These are phyloP conservation scores for Sarcophaga peregrina DNA, from an alignment of 1,140 invertebrate genomes.

Conservation along the genomic window DNA sequence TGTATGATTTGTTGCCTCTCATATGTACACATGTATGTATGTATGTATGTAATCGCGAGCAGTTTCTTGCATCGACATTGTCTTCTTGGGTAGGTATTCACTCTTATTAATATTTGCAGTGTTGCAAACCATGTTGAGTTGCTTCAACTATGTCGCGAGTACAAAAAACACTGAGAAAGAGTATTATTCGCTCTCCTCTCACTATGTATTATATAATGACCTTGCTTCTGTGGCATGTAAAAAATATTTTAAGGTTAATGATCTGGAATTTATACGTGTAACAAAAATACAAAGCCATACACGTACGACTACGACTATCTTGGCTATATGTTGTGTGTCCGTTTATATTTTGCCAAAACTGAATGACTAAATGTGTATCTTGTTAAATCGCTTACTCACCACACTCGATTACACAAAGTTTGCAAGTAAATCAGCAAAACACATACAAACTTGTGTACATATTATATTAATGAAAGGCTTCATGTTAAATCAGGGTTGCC, in stretches of 20 bases:
- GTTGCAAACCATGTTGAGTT: no score
- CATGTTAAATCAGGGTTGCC: not conserved
- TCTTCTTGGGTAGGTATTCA: no score
- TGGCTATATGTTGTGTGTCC: no score
- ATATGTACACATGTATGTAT: not conserved
- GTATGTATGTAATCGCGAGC: not conserved
- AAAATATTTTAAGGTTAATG: slow-evolving; percentile 65
- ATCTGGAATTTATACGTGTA: slow-evolving; percentile 50
- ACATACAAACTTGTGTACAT: not conserved
- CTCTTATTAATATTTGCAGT: no score
- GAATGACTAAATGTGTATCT: slow-evolving; percentile 16
- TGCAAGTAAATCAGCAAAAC: no score
- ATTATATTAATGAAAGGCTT: slow-evolving; percentile 4
- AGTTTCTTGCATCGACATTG: no score
- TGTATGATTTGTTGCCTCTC: no score
- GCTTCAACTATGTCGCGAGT: no score
- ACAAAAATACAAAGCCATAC: slow-evolving; percentile 20
- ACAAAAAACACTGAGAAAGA: not conserved
- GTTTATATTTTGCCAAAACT: not conserved
- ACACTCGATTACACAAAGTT: not conserved
- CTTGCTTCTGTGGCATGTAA: slow-evolving; percentile 56
- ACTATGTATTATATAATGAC: slow-evolving; percentile 52
- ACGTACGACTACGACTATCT: not conserved
- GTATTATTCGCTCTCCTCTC: not conserved
- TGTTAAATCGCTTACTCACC: slow-evolving; percentile 1